A percentile compares a stretch with the other conserved stretches of the same genome.
Conservation (phyloP, 2,113 vertebrate species). For the Girardinichthys multiradiatus region DNA sequence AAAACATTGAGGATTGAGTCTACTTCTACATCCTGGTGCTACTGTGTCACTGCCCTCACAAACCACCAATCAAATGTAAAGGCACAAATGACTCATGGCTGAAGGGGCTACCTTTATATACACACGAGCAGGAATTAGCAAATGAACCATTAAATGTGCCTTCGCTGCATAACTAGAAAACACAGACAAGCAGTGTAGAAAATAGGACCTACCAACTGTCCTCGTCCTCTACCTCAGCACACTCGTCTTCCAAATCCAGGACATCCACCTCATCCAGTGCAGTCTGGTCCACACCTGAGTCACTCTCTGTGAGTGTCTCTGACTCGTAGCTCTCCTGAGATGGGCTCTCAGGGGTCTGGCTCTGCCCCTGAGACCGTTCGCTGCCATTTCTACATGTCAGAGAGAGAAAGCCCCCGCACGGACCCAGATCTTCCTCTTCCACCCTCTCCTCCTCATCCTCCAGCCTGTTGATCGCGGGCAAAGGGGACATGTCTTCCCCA, state of each 20-base stretch:
- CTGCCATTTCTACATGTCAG: slow-evolving; percentile 46
- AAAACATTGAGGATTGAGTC: not conserved
- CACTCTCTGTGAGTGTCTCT: slow-evolving; percentile 69
- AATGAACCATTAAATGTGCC: not conserved
- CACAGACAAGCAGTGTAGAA: not conserved
- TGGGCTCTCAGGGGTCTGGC: slow-evolving; percentile 50
- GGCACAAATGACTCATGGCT: slow-evolving; percentile 45
- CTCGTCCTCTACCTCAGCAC: slow-evolving; percentile 83
- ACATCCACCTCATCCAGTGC: slow-evolving; percentile 89
- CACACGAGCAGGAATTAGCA: not conserved
- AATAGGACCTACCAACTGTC: slow-evolving; percentile 86
- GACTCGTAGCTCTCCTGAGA: slow-evolving; percentile 70
- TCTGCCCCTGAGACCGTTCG: slow-evolving; percentile 38
- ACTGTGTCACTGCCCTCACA: slow-evolving; percentile 30
- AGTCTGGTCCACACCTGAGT: slow-evolving; percentile 67
- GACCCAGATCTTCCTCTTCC: slow-evolving; percentile 36
- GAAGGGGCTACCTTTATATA: slow-evolving; percentile 12
- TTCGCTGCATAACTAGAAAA: not conserved
- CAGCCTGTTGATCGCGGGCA: slow-evolving; percentile 22
- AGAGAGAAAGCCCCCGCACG: slow-evolving; percentile 52
- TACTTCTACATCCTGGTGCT: slow-evolving; percentile 25
- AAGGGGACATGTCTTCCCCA: slow-evolving; percentile 71
- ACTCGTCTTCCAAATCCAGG: slow-evolving; percentile 85
- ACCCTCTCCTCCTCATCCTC: slow-evolving; percentile 47
- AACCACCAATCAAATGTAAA: slow-evolving; percentile 30